Base-by-base conservation (phyloP, 2,888 invertebrate species). In the Lasioglossum marginatum region DNA sequence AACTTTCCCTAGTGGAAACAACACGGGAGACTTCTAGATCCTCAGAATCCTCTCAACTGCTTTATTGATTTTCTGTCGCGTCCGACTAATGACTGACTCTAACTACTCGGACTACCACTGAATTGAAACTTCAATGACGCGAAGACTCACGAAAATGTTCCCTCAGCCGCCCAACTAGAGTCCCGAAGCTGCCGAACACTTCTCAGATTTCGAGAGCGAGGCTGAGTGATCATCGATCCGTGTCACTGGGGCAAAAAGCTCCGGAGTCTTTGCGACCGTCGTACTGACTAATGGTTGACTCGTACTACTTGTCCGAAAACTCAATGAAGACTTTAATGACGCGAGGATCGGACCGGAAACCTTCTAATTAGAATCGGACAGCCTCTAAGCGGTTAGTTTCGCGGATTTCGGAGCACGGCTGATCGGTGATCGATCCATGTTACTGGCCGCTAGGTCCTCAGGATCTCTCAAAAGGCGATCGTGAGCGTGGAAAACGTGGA, bases 401-500 rank as follows among this genome's bases (percentile, higher is more conserved):
- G 66, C 14, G 27, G 16, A 60, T 60, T 66, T 66, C 66, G 27
- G 2, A 27, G 5, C 27, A 23, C 27, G 75, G 10, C 31, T 12
- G 43, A 60, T 19, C 12, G 10, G 60, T 60, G 43, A 23, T 60
- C 37, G 60, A 60, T 40, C 31, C 19, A 16, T 60, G 60, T 27
- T 12, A 75, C 71, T 45, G 43, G 45, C 60, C 27, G 60, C 8
- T 31, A 34, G 34, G 34, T 34, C 66, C 34, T 19, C 31, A 10
- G 79, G 70, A 57, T 70, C 77, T 73, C 70, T 87, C 80, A 68
- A 70, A 74, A 79, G 76, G 27, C 84, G 79, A 87, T 85, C 84
- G 89, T 75, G 60, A 37, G 63, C 78, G 63, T 31, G 40, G 89
- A 81, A 85, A 87, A 85, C 83, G n/a, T n/a, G 85, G 76, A 81